These are phyloP conservation scores for Lysiphlebus fabarum DNA, from an alignment of 1,140 invertebrate genomes.

Conservation along the genomic window DNA sequence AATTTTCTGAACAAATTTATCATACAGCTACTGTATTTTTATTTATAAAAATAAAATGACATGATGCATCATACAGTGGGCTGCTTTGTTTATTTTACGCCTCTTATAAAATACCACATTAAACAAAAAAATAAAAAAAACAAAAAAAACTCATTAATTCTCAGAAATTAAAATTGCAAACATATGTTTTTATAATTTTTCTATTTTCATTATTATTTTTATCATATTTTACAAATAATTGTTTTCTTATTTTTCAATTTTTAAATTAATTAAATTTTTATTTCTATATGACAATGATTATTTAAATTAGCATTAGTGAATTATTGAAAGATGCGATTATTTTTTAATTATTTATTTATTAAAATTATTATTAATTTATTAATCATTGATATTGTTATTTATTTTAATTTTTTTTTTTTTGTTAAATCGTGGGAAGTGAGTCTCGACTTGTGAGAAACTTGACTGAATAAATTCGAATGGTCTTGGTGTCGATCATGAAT, in stretches of 20 bases:
- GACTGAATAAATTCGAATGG: no score
- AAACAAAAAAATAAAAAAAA: no score
- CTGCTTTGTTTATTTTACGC: slow-evolving; percentile 26
- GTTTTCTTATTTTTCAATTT: background rate
- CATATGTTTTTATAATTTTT: background rate
- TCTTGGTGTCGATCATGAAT: no score
- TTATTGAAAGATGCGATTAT: no score
- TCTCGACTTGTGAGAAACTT: no score
- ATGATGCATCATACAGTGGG: slow-evolving; percentile 26
- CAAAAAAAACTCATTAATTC: background rate
- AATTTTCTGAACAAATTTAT: slow-evolving; percentile 6
- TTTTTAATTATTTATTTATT: no score
- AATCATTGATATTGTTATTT: no score
- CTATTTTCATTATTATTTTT: background rate
- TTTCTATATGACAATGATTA: background rate
- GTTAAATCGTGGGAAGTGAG: no score
- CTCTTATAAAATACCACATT: slow-evolving; percentile 13
- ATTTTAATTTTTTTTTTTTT: no score
- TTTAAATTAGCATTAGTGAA: no score
- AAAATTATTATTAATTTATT: no score
- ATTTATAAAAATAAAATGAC: slow-evolving; percentile 7
- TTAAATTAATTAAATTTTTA: background rate
- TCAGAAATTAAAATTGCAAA: background rate
- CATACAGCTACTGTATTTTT: slow-evolving; percentile 1
- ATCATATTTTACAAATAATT: background rate